Percentiles rank a stretch among this genome's conserved stretches.
These are phyloP conservation scores for Cuniculus paca DNA, from an alignment of 2,797 vertebrate genomes.

Conservation along the genomic window DNA sequence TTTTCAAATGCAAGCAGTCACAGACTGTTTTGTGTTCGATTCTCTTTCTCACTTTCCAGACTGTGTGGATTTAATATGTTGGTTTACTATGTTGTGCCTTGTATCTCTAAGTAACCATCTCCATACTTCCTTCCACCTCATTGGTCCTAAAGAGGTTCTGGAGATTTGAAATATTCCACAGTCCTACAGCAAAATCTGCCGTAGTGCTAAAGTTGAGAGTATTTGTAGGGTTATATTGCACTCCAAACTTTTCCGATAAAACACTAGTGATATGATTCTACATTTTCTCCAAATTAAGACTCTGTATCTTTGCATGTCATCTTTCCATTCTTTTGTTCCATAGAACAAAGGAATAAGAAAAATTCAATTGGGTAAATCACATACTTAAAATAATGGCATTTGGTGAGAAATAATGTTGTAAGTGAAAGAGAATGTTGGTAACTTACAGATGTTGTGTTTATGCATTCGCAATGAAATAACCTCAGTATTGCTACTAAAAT, in stretches of 20 bases:
- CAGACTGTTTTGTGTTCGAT: not conserved
- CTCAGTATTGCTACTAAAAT: not conserved
- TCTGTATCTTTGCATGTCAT: not conserved
- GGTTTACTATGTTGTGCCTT: not conserved
- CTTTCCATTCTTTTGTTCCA: not conserved
- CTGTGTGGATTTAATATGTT: not conserved
- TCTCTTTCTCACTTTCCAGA: not conserved
- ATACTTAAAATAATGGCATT: not conserved
- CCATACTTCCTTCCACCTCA: not conserved
- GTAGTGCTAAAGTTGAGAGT: not conserved
- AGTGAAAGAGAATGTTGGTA: not conserved
- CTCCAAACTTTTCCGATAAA: not conserved
- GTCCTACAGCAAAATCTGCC: not conserved
- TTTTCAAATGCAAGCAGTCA: not conserved
- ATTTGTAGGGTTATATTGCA: not conserved
- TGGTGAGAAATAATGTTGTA: slow-evolving; percentile 2
- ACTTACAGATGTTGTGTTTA: not conserved
- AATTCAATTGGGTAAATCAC: not conserved
- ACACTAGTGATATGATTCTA: not conserved
- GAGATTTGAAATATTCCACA: not conserved
- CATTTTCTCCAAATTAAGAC: not conserved
- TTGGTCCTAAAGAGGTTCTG: accelerated
- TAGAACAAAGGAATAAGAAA: not conserved
- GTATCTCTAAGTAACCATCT: not conserved
- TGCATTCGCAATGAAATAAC: not conserved